phyloP scores from a whole-genome alignment of 2,888 invertebrate species.

The Amiota communis region DNA sequence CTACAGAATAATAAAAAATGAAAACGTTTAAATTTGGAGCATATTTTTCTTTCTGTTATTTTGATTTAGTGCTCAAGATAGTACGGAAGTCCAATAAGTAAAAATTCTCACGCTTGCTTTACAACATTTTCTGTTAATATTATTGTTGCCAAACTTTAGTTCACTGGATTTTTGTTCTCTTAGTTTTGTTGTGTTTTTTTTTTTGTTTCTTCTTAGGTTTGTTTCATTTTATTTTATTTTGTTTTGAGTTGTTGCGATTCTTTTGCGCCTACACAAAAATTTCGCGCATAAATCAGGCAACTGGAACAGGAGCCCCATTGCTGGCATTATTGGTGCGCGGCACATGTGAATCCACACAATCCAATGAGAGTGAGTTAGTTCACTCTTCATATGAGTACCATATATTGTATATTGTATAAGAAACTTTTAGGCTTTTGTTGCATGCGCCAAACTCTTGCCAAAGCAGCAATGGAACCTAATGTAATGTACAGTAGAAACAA shows the following conservation, averaged over 20 bases:
- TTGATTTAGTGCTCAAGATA: constrained; percentile 27
- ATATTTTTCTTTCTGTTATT: not conserved
- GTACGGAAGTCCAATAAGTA: constrained; percentile 48
- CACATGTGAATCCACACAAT: too few relatives aligned
- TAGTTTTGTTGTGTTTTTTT: constrained; percentile 5
- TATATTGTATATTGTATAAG: constrained; percentile 60
- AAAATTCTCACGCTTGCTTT: constrained; percentile 62
- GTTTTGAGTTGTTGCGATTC: constrained; percentile 11
- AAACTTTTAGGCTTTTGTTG: constrained; percentile 57
- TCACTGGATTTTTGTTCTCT: not conserved
- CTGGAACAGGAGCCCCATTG: too few relatives aligned
- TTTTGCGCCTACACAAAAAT: constrained; percentile 30
- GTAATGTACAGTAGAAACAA: constrained; percentile 28
- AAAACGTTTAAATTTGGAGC: constrained; percentile 24
- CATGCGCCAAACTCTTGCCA: constrained; percentile 16
- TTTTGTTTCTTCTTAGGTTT: not conserved
- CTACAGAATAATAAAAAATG: not conserved
- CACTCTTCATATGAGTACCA: too few relatives aligned
- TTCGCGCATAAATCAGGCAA: constrained; percentile 24
- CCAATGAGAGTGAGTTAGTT: too few relatives aligned
- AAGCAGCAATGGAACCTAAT: constrained; percentile 37
- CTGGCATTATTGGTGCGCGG: too few relatives aligned
- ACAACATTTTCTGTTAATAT: constrained; percentile 42
- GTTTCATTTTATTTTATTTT: not conserved
- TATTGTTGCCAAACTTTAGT: constrained; percentile 6